A percentile compares a stretch with the other conserved stretches of the same genome.
Evolutionary conservation across 2,888 invertebrate species (phyloP).

Genomic region (Bellardia pandia): DNA sequence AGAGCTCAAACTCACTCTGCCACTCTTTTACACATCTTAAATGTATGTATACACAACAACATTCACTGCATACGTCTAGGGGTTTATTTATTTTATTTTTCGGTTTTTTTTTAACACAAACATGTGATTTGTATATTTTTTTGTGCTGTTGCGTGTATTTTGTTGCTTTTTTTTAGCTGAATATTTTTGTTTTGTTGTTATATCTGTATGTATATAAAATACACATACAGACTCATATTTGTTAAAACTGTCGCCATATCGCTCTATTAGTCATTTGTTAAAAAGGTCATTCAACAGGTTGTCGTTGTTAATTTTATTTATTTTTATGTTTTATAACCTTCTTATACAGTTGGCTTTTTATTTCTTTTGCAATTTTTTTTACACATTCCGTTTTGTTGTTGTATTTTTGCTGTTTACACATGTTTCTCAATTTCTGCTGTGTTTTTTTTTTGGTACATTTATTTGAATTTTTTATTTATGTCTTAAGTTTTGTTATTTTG

Average conservation of each 20-base stretch:
- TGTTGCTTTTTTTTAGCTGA: constrained; percentile 53
- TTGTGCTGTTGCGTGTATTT: constrained; percentile 58
- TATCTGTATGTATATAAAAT: background rate
- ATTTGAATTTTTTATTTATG: constrained; percentile 16
- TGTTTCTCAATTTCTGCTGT: constrained; percentile 58
- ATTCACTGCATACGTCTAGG: constrained; percentile 61
- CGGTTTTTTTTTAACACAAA: constrained; percentile 18
- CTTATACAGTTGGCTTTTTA: constrained; percentile 71
- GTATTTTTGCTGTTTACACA: constrained; percentile 54
- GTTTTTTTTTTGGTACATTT: constrained; percentile 47
- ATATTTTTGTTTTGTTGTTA: constrained; percentile 29
- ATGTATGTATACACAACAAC: constrained; percentile 26
- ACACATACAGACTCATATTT: constrained; percentile 5
- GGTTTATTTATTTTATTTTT: constrained; percentile 18
- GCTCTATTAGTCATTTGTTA: constrained; percentile 61
- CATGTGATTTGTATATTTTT: constrained; percentile 65
- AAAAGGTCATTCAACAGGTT: constrained; percentile 71
- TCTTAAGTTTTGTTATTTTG: constrained; percentile 61
- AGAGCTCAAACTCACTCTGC: background rate
- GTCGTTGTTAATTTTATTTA: constrained; percentile 69
- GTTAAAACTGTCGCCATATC: constrained; percentile 54
- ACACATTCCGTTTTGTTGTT: constrained; percentile 25
- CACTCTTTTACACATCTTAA: background rate
- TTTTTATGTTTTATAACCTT: constrained; percentile 68
- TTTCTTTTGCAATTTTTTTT: constrained; percentile 40